Base-by-base conservation (phyloP, 2,797 vertebrate genomes). In the Avahi laniger region DNA sequence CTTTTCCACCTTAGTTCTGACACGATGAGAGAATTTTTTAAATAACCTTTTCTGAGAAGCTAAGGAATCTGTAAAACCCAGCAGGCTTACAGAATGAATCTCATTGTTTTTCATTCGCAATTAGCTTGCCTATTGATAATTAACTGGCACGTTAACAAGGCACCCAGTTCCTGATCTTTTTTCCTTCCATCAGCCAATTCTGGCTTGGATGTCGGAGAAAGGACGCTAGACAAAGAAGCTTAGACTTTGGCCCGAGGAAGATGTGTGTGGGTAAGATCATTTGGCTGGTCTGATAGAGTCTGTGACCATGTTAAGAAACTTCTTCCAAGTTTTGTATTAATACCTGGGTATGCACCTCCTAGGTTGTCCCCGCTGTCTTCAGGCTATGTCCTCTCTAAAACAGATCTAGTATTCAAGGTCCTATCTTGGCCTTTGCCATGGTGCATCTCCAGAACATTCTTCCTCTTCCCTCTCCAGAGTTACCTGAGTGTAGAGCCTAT, bases 151-250 rank as follows among this genome's bases (percentile, higher is more conserved):
- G 46, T 93, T 85, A 65, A 89, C 67, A 76, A 38, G n/a, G 5
- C 43, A 35, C 59, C 54, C 4, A 13, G 30, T 93, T 97, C 46
- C 69, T 91, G n/a, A n/a, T 85, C 48, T 28, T 35, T 78, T 93
- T 67, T 81, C 76, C 82, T 95, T 88, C 52, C 35, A n/a, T 67
- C 59, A 65, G 57, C 59, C 59, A 57, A 7, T 95, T 96, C 67
- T 93, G 78, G 14, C 78, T 89, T 79, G 18, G 28, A 28, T 80
- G 35, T 82, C 75, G 2, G 57, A 90, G 50, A 94, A 69, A 30
- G 28, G 61, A 70, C 67, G 28, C 54, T 84, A 88, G 78, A 79
- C 57, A 93, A 93, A 90, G 54, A 90, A 65, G n/a, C 24, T 54
- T 18, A 43, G 59, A 61, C 61, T 91, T 94, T 38, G 38, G 50